Conservation (phyloP, 92 coral and sea anemone species). For the Scolanthus callimorphus region DNA sequence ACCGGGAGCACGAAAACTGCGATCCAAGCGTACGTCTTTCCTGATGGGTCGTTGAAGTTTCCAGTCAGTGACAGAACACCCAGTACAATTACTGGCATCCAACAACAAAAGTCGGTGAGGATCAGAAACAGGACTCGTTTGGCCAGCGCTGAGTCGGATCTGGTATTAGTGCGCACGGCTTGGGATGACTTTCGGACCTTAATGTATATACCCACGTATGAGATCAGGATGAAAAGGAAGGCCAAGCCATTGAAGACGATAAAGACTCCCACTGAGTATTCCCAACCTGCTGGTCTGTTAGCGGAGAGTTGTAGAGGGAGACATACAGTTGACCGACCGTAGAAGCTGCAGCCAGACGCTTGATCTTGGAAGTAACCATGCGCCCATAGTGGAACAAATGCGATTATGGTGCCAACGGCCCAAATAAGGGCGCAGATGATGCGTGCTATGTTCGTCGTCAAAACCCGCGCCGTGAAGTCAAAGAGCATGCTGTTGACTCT, state of each 20-base stretch:
- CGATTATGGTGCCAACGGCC: slow-evolving; percentile 3
- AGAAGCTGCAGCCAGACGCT: slow-evolving; percentile 34
- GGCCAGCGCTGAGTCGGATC: slow-evolving; percentile 48
- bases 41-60: slow-evolving; percentile 47
- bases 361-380: slow-evolving; percentile 11
- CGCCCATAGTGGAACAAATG: slow-evolving; percentile 14
- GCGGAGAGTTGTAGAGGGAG: slow-evolving; percentile 54
- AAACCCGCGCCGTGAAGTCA: slow-evolving; percentile 2
- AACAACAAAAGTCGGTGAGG: slow-evolving; percentile 58
- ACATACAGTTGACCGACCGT: slow-evolving; percentile 72
- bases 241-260: slow-evolving; percentile 47
- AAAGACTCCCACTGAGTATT: slow-evolving; percentile 57
- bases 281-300: slow-evolving; percentile 67
- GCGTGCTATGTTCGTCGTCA: not conserved
- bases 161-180: slow-evolving; percentile 38
- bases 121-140: slow-evolving; percentile 39
- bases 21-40: slow-evolving; percentile 59
- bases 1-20: slow-evolving; percentile 77
- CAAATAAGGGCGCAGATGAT: slow-evolving; percentile 7
- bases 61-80: slow-evolving; percentile 55
- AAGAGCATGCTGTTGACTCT: slow-evolving; percentile 36
- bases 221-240: slow-evolving; percentile 47
- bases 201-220: slow-evolving; percentile 43
- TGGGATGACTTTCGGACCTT: slow-evolving; percentile 30
- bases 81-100: slow-evolving; percentile 70